phyloP scores from a whole-genome alignment of 2,888 invertebrate genomes.

The Muschampia plurimacula region DNA sequence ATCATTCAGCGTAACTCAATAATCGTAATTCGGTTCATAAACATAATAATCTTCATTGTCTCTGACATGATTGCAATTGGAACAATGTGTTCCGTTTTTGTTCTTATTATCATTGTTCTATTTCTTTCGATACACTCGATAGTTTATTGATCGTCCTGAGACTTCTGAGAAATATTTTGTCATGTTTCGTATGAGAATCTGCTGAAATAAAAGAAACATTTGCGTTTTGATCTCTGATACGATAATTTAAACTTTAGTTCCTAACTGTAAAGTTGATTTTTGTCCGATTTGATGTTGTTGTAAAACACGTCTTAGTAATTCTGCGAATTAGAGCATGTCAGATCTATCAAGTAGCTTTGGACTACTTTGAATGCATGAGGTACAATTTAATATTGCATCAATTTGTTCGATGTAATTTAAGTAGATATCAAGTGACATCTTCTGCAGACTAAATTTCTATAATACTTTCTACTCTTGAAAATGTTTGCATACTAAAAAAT shows the following conservation, averaged over 20 bases:
- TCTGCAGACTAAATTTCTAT: not conserved
- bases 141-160: constrained; percentile 12
- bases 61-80: constrained; percentile 34
- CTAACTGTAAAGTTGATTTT: not conserved
- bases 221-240: not conserved
- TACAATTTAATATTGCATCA: constrained; percentile 22
- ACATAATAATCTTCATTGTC: constrained; percentile 37
- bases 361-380: constrained; percentile 25
- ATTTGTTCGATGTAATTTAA: constrained; percentile 12
- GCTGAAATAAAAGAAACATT: constrained; percentile 1
- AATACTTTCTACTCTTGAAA: not conserved
- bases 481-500: constrained; percentile 1
- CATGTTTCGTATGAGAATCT: constrained; percentile 26
- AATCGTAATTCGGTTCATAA: constrained; percentile 32
- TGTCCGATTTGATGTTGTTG: not conserved
- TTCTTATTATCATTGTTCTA: constrained; percentile 36
- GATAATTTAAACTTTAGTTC: not conserved
- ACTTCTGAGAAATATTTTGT: constrained; percentile 12
- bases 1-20: constrained; percentile 27
- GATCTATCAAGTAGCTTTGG: constrained; percentile 26
- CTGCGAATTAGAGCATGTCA: constrained; percentile 25
- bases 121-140: constrained; percentile 20
- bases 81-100: constrained; percentile 34
- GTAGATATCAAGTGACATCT: not conserved
- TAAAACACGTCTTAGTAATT: constrained; percentile 16